Evolutionary conservation across 2,888 invertebrate genomes (phyloP), one percentile per base, ranked within the genome.

Genomic region (Clunio marinus): DNA sequence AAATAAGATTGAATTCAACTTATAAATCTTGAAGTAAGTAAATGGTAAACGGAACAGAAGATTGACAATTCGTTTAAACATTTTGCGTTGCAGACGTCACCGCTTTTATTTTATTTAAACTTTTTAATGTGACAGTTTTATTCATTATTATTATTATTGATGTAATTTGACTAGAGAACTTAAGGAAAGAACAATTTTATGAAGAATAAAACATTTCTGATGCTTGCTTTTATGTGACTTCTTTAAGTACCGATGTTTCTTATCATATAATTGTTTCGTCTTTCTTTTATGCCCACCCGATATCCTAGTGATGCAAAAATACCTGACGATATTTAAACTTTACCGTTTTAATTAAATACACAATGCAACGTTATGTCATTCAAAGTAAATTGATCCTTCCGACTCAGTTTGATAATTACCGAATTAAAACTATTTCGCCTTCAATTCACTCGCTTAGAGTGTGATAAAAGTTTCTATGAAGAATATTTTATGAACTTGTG

Each of bases 41-140:
- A 32, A 32, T 35, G 13, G 10, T 32, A 7, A 3, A 45, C 45
- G 15, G 17, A 45, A 62, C 25, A 32, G 51, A 27, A 66, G 51
- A 66, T 17, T 66, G 66, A 66, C 66, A 45, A n/a, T 66, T 28
- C 55, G 66, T 62, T 41, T 41, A 62, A 62, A 41, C 62, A 62
- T 62, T 62, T 13, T 8, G 45, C 66, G 66, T 66, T 24, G 8
- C n/a, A n/a, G n/a, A n/a, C n/a, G n/a, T n/a, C 22, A 22, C 63
- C 46, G 25, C 63, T 25, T 41, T 59, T 28, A 7, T 27, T n/a
- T 32, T 20, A 15, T 15, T 66, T 24, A 20, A 55, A 20, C 7
- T 4, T n/a, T 55, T 66, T 66, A 66, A 66, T 66, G 51, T 66
- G 66, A 51, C 66, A 24, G 51, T 66, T 66, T 55, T 66, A 66